Base-by-base conservation (phyloP, 2,113 vertebrate species). In the Siniperca knerii region DNA sequence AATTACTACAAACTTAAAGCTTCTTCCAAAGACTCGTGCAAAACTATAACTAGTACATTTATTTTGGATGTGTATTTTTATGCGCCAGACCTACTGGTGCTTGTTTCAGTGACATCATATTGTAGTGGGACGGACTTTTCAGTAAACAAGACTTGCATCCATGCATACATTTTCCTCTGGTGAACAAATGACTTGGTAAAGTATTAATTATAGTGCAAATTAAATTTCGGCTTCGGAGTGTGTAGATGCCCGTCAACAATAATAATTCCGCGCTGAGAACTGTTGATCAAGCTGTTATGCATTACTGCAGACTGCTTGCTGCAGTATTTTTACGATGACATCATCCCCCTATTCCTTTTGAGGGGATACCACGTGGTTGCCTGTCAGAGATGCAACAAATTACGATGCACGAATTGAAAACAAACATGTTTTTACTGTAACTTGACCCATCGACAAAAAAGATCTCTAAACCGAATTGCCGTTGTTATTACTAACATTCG, bases 251-350 rank as follows among this genome's bases (percentile, higher is more conserved):
- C 13, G 23, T 58, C 12, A 70, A 37, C 42, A 44, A 78, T 71
- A 46, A 64, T 33, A 64, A 35, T 42, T 29, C 46, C 21, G 11
- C 64, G 68, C 61, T 29, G 29, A 20, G 48, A 83, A 81, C 65
- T 87, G 85, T 88, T 86, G 75, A 70, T 83, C 80, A 83, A 89
- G 81, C 82, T 89, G 90, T 85, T 86, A 82, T 93, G 84, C 90
- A 89, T 92, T 90, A 79, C 93, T 93, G 92, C 92, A 93, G 93
- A 90, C 75, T 86, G 88, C 92, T 90, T 90, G 89, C 92, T 95
- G 93, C 94, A 92, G 90, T 92, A 93, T 94, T 94, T 92, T 93
- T 82, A 87, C 92, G 90, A 96, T 96, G 95, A 96, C 96, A 94
- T 96, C 95, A 96, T 93, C 87, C 87, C 71, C 74, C 88, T 82